Evolutionary conservation across 2,113 vertebrate species (phyloP).

Genomic region (Strix uralensis): DNA sequence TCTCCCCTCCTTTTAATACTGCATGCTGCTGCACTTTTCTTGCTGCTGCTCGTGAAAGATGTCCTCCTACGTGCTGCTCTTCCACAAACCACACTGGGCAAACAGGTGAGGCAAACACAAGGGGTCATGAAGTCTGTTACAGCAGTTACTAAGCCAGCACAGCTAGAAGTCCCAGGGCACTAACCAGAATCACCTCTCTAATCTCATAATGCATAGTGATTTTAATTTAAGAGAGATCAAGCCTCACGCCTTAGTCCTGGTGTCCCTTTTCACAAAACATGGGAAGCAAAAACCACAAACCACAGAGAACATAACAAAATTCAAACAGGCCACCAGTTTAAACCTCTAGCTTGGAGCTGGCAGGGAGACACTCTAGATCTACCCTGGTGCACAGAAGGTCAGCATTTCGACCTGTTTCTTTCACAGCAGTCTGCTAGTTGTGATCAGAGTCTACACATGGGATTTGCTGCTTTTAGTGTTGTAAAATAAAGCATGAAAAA

Average conservation of each 20-base stretch:
- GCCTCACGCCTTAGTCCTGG: neutral
- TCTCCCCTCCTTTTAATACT: neutral
- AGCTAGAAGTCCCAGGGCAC: neutral
- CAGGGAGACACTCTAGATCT: neutral
- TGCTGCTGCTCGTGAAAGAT: accelerated
- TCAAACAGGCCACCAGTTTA: neutral
- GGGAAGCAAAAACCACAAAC: neutral
- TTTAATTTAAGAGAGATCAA: neutral
- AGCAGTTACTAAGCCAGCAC: neutral
- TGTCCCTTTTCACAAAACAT: neutral
- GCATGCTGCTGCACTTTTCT: neutral
- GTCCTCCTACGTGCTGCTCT: neutral
- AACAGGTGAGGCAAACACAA: neutral
- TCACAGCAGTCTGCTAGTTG: neutral
- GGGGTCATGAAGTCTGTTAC: neutral
- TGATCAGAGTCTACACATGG: neutral
- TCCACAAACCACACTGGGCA: neutral
- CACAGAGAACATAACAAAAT: neutral
- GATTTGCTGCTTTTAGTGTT: slow-evolving; percentile 18
- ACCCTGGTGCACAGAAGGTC: neutral
- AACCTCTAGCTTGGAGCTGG: neutral
- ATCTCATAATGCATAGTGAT: neutral
- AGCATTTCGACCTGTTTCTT: neutral
- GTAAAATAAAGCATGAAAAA: slow-evolving; percentile 6
- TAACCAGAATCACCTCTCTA: neutral